These are phyloP conservation scores for Arvicanthis niloticus DNA, from an alignment of 2,113 vertebrate species.

Conservation along the genomic window DNA sequence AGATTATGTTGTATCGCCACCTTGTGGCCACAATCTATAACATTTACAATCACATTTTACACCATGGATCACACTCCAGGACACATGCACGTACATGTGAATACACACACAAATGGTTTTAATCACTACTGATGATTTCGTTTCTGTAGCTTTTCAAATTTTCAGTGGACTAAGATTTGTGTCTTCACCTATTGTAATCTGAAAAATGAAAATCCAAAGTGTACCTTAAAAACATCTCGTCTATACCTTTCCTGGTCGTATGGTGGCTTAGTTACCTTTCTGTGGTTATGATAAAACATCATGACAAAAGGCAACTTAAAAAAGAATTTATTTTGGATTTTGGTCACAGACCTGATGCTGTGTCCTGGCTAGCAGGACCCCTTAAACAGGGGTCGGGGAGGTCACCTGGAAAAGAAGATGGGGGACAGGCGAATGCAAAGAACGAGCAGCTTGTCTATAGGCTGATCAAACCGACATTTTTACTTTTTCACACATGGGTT, in stretches of 20 bases:
- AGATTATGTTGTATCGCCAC: conserved; percentile 55
- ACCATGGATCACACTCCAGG: not conserved
- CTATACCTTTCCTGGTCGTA: not conserved
- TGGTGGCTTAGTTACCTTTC: not conserved
- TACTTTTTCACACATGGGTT: no score
- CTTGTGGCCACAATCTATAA: conserved; percentile 53
- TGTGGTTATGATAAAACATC: not conserved
- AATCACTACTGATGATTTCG: not conserved
- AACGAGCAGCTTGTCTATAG: no score
- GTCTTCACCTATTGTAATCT: not conserved
- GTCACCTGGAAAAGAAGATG: no score
- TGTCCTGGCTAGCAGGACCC: no score
- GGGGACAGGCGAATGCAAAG: no score
- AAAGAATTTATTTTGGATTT: not conserved
- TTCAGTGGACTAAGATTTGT: not conserved
- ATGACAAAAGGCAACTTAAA: not conserved
- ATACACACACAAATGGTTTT: not conserved
- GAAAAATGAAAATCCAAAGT: conserved; percentile 3
- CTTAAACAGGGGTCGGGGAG: no score
- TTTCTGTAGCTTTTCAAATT: not conserved
- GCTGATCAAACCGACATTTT: no score
- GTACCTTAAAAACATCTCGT: not conserved
- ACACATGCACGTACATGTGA: accelerated
- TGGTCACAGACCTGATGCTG: no score
- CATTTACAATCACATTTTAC: not conserved